Evolutionary conservation across 2,113 vertebrate species (phyloP), one percentile per base, ranked within the genome.

Genomic region (Silurus glanis): DNA sequence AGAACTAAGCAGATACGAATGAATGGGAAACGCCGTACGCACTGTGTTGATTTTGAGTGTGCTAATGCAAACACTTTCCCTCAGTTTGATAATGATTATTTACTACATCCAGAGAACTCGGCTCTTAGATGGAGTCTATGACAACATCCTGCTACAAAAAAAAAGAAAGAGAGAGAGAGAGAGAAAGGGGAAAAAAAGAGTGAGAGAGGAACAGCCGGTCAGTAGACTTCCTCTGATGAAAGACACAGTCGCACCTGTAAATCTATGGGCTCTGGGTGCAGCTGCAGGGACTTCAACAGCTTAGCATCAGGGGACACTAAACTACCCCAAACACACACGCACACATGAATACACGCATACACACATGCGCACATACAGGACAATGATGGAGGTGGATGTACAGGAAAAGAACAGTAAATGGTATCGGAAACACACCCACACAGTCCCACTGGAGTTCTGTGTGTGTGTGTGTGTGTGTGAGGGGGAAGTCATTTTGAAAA

Each of bases 201-300:
- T 87, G 28, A 84, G 51, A 83, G 89, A 91, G 91, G 90, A 88
- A 89, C 89, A 88, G 90, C 89, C 87, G 88, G 92, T 82, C 86
- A 92, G 91, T 90, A 81, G 89, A 94, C 94, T 95, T 96, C 94
- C 94, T 94, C 90, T 91, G 94, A 94, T 94, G 93, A 95, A 95
- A 95, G 93, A 94, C 91, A 94, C 92, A 93, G 86, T 92, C 93
- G 93, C 93, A 94, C 93, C 93, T 94, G 94, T 95, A 96, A 96
- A 95, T 95, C 93, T 94, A 62, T 59, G 86, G 89, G 78, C 82
- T 87, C 80, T 86, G 85, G 51, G 85, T 90, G 86, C 91, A 91
- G 91, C 91, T 91, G 91, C 85, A 89, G 67, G 75, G 82, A 81
- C 80, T 90, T 90, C 59, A 87, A 86, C 86, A 88, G 86, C 86